These are phyloP conservation scores for Drosophila hamatofila DNA, from an alignment of 2,888 invertebrate species.

Conservation along the genomic window DNA sequence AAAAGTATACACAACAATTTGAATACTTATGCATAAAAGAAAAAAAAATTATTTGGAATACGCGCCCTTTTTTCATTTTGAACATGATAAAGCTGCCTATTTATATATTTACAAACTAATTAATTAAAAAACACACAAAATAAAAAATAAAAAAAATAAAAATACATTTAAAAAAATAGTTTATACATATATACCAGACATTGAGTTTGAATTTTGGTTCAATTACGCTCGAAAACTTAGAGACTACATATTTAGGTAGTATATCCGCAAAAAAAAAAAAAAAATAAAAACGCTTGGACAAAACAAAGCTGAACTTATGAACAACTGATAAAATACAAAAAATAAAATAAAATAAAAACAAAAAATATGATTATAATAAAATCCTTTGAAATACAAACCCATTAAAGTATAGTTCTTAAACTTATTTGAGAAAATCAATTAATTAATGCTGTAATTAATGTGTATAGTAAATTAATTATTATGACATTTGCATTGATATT, in stretches of 20 bases:
- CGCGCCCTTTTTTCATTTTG: constrained; percentile 56
- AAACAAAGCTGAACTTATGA: constrained; percentile 59
- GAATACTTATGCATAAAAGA: constrained; percentile 13
- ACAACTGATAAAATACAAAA: constrained; percentile 42
- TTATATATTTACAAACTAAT: constrained; percentile 70
- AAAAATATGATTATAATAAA: constrained; percentile 5
- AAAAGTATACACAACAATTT: constrained; percentile 45
- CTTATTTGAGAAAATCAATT: constrained; percentile 70
- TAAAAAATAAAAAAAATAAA: background rate
- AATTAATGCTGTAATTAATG: constrained; percentile 75
- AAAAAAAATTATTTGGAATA: constrained; percentile 48
- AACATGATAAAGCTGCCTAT: constrained; percentile 69
- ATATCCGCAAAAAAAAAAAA: constrained; percentile 36
- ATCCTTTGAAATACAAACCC: constrained; percentile 10
- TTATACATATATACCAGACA: constrained; percentile 18
- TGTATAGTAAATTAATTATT: constrained; percentile 74
- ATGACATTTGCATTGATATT: constrained; percentile 61
- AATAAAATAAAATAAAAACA: constrained; percentile 5
- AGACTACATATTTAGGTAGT: constrained; percentile 35
- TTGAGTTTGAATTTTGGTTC: constrained; percentile 35
- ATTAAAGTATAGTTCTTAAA: constrained; percentile 56
- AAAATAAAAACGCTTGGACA: constrained; percentile 48
- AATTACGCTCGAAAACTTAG: constrained; percentile 35
- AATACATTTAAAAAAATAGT: constrained; percentile 39
- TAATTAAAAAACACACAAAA: constrained; percentile 28